Conservation (phyloP, 23 tunicate species). For the Styela plicata region DNA sequence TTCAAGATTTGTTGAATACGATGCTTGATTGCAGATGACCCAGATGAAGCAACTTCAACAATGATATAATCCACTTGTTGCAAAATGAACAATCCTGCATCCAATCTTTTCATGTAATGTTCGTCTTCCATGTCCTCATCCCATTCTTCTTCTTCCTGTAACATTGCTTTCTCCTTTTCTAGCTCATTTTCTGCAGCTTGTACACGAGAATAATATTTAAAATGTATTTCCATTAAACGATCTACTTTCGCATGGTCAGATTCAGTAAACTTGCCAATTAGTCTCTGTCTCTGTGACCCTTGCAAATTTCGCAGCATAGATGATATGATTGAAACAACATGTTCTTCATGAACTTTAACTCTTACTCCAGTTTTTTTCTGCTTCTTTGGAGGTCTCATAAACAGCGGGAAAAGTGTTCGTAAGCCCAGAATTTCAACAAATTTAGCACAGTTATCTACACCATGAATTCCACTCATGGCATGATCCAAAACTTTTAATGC, state of each 20-base stretch:
- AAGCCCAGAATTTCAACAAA: conserved; percentile 93
- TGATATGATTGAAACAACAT: conserved; percentile 72
- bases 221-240: conserved; percentile 85
- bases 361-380: conserved; percentile 74
- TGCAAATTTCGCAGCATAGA: conserved; percentile 80
- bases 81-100: conserved; percentile 82
- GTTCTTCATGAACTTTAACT: conserved; percentile 90
- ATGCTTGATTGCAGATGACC: conserved; percentile 51
- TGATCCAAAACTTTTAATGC: conserved; percentile 90
- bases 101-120: conserved; percentile 65
- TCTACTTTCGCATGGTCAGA: conserved; percentile 85
- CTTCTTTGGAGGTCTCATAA: conserved; percentile 92
- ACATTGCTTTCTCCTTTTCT: conserved; percentile 50
- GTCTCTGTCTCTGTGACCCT: conserved; percentile 73
- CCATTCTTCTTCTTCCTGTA: conserved; percentile 50
- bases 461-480: conserved; percentile 89
- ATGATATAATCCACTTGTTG: conserved; percentile 92
- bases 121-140: conserved; percentile 82
- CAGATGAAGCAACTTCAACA: conserved; percentile 87
- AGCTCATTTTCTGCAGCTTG: conserved; percentile 71
- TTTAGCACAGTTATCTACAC: conserved; percentile 77
- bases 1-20: conserved; percentile 66
- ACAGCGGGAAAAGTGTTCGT: conserved; percentile 86
- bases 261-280: conserved; percentile 80
- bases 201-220: conserved; percentile 71